phyloP scores from a whole-genome alignment of 1,140 invertebrate species.

The Macrobrachium nipponense region DNA sequence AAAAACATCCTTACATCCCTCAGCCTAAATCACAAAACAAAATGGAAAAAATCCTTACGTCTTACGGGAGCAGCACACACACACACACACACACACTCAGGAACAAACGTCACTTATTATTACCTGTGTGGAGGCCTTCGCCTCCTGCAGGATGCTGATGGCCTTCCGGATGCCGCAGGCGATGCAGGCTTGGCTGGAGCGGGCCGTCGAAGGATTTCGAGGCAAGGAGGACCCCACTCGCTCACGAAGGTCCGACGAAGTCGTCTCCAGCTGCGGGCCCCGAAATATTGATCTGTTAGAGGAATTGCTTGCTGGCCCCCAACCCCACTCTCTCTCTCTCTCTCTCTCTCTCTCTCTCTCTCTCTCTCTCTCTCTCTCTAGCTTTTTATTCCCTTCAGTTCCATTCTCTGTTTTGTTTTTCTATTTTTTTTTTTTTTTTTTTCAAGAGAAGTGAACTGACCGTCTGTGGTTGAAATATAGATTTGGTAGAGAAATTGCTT shows the following conservation, averaged over 20 bases:
- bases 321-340: constrained; percentile 1
- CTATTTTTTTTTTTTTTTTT: background rate
- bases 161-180: constrained; percentile 41
- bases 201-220: constrained; percentile 39
- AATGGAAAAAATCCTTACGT: no score
- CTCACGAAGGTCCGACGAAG: constrained; percentile 42
- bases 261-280: constrained; percentile 38
- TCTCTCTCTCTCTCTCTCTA: constrained; percentile 28
- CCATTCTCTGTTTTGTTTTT: constrained; percentile 5
- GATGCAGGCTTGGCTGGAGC: constrained; percentile 50
- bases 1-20: background rate
- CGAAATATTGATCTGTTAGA: no score
- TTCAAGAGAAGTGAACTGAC: no score
- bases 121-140: constrained; percentile 33
- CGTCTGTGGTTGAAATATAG: no score
- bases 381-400: constrained; percentile 15
- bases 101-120: background rate
- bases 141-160: constrained; percentile 34
- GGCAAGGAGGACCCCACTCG: constrained; percentile 42
- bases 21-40: constrained; percentile 1
- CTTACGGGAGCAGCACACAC: no score
- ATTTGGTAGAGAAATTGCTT: no score
- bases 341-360: constrained; percentile 33
- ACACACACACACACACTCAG: no score
- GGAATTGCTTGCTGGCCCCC: no score